A percentile compares a stretch with the other conserved stretches of the same genome.
Evolutionary conservation across 2,888 invertebrate species (phyloP).

Genomic region (Ectemnius continuus): DNA sequence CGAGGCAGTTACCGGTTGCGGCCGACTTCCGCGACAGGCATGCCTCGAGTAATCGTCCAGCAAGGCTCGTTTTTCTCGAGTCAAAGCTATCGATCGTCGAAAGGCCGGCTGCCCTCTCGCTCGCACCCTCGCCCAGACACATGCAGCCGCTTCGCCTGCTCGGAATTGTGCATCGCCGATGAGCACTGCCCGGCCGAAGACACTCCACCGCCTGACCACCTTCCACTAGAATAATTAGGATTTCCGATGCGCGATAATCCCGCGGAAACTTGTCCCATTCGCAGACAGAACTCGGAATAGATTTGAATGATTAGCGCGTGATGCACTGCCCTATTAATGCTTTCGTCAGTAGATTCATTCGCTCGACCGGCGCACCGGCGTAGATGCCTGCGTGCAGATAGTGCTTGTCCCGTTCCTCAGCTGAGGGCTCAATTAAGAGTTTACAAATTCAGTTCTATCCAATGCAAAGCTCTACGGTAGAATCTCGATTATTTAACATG

Average conservation of each 20-base stretch:
- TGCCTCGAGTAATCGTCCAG: constrained; percentile 56
- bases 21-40: constrained; percentile 59
- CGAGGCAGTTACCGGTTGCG: constrained; percentile 62
- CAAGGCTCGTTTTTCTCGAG: constrained; percentile 58
- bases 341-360: no score
- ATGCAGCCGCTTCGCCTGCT: not conserved
- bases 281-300: constrained; percentile 10
- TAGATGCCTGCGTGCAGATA: no score
- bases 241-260: constrained; percentile 26
- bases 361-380: no score
- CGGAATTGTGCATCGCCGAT: constrained; percentile 50
- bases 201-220: constrained; percentile 28
- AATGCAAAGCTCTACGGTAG: no score
- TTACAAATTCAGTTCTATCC: no score
- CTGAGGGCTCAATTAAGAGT: no score
- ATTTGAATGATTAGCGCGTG: not conserved
- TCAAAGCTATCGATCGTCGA: constrained; percentile 52
- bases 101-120: constrained; percentile 13
- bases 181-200: constrained; percentile 41
- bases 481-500: no score
- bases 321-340: no score
- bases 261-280: constrained; percentile 37
- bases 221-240: constrained; percentile 12
- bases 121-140: no score
- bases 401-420: no score